Evolutionary conservation across 2,113 vertebrate species (phyloP).

Genomic region (Dromiciops gliroides): DNA sequence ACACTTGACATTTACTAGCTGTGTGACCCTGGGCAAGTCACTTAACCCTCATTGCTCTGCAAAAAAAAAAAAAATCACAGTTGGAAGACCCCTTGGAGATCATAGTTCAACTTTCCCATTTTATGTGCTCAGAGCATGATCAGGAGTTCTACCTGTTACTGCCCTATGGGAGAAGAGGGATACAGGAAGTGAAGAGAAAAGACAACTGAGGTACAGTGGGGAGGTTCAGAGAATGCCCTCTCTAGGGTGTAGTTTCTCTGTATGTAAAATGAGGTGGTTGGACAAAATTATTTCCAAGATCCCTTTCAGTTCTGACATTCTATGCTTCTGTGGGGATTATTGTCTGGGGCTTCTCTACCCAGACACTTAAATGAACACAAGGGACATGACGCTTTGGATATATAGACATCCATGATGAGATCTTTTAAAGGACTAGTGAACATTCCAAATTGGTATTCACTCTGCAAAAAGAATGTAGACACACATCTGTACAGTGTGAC

Average conservation of each 20-base stretch:
- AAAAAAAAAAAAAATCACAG: background rate
- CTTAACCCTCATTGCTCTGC: too few species aligned
- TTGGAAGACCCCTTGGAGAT: background rate
- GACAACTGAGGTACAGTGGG: background rate
- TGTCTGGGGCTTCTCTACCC: background rate
- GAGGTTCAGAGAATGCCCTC: background rate
- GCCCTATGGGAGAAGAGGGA: background rate
- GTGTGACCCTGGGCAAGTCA: too few species aligned
- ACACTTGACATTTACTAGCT: too few species aligned
- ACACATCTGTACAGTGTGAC: background rate
- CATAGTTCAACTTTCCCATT: background rate
- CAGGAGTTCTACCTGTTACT: background rate
- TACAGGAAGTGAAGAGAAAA: background rate
- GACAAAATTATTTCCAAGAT: background rate
- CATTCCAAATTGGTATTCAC: background rate
- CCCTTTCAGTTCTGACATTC: background rate
- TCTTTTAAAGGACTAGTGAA: background rate
- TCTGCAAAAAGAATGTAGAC: background rate
- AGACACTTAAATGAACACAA: background rate
- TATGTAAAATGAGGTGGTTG: background rate
- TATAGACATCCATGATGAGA: background rate
- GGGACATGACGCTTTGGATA: background rate
- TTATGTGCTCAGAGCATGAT: background rate
- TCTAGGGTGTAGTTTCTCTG: background rate
- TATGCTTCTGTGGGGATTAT: background rate